Conservation (phyloP, 1,140 invertebrate genomes). For the Zaprionus gabonicus region DNA sequence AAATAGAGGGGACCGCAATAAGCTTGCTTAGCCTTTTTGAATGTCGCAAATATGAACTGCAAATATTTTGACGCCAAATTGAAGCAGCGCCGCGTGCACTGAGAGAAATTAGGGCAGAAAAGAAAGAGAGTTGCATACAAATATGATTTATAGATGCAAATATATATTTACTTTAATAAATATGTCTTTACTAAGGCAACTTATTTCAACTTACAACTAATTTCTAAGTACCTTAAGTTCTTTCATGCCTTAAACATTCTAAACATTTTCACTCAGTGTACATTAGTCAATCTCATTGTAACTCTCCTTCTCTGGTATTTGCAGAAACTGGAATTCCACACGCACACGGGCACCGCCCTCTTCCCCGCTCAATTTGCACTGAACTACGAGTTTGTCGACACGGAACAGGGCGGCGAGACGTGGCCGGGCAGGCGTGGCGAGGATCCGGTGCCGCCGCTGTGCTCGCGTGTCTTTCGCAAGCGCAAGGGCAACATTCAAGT, state of each 20-base stretch:
- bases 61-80: slow-evolving; percentile 77
- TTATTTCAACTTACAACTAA: too few species aligned
- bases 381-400: slow-evolving; percentile 94
- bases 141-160: neutral
- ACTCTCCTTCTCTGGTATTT: slow-evolving; percentile 34
- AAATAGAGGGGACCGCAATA: slow-evolving; percentile 75
- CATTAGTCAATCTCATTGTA: neutral
- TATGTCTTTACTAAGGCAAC: too few species aligned
- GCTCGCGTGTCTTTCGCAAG: slow-evolving; percentile 84
- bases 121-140: neutral
- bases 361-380: slow-evolving; percentile 88
- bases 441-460: slow-evolving; percentile 87
- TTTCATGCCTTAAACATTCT: too few species aligned
- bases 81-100: slow-evolving; percentile 42
- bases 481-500: slow-evolving; percentile 83
- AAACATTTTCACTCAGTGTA: slow-evolving; percentile 24
- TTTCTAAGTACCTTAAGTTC: too few species aligned
- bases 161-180: too few species aligned
- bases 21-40: slow-evolving; percentile 81
- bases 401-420: slow-evolving; percentile 89
- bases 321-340: slow-evolving; percentile 85
- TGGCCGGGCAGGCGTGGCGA: slow-evolving; percentile 87
- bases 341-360: slow-evolving; percentile 88
- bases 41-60: slow-evolving; percentile 78
- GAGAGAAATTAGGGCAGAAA: neutral